Base-by-base conservation (phyloP, 2,888 invertebrate genomes). In the Erpobdella octoculata region DNA sequence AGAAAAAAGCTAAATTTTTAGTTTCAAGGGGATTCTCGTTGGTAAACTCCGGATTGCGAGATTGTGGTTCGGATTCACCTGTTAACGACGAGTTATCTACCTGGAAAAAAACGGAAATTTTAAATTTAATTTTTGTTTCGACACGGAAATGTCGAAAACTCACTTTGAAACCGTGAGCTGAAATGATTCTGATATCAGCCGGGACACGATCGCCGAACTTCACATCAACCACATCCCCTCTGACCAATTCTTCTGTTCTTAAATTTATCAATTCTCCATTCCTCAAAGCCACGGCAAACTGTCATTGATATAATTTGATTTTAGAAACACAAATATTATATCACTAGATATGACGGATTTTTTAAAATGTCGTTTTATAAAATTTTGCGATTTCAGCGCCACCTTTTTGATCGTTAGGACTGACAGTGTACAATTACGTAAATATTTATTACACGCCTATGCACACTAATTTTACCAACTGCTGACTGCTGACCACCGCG, bases 201-300 rank as follows among this genome's bases (percentile, higher is more conserved):
- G 98, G 98, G 80, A 98, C 92, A 80, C 97, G 89, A 86, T 98
- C 97, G 80, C 97, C 97, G 85, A 97, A 97, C 86, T 97, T 97
- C 75, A 98, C 94, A 84, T 97, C 96, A 81, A 97, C 94, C 78
- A 98, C 90, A 85, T 98, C 98, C 76, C 98, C 97, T 79, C 95
- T 87, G 73, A 95, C 95, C 78, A 98, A 87, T 81, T 96, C 95
- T 77, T 86, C 85, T 37, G 86, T 85, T 62, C 82, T 81, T 36
- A 87, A 78, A 71, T 85, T 84, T 71, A 81, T 73, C 77, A 85
- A 86, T 74, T 85, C 81, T 6, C 85, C 85, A 76, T 84, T 83
- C 78, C 97, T 89, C 80, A 96, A 78, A 4, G 83, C 84, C 53
- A 83, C 75, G 48, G 82, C 84, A 77, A 79, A 82, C 83, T 83